Evolutionary conservation across 2,113 vertebrate genomes (phyloP), one percentile per base, ranked within the genome.

Genomic region (Oceanites oceanicus): DNA sequence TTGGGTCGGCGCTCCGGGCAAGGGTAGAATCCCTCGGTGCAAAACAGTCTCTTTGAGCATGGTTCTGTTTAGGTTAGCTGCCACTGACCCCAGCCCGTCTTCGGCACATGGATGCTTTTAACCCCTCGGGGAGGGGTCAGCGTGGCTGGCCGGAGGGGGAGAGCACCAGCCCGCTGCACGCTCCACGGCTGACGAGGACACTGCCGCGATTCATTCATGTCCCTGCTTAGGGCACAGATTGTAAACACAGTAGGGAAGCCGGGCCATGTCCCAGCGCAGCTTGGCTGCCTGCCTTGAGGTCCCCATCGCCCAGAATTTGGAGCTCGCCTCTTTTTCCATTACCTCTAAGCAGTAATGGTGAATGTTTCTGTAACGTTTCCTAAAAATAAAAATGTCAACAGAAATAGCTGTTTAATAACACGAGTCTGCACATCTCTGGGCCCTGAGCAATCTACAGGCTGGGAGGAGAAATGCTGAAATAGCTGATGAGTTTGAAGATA

Each of bases 381-480:
- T 81, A 95, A 96, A 92, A 92, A 80, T 87, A 71, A 85, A 86
- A 63, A 47, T 15, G 36, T n/a, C 55, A 50, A 49, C 74, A 85
- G 63, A 80, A 95, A 65, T 26, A 90, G 14, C 36, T 13, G 1
- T 65, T 92, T 70, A 88, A 56, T 81, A 74, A 77, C 47, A 49
- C 1, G 10, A 73, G 34, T 25, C 40, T 92, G n/a, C 80, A 61
- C 61, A 82, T 72, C 78, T 80, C 52, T 34, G 8, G 38, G 53
- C 77, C 26, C 38, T 70, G 42, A 49, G 55, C 30, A 53, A 56
- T n/a, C 66, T 85, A 30, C 30, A 75, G 38, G 34, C 34, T 67
- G 63, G 40, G 59, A 92, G 72, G 49, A 81, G 53, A 90, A 92
- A 79, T 36, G 70, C 61, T 73, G 44, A 56, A 91, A 85, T 50